phyloP scores from a whole-genome alignment of 2,113 vertebrate species.

The Pipra filicauda region DNA sequence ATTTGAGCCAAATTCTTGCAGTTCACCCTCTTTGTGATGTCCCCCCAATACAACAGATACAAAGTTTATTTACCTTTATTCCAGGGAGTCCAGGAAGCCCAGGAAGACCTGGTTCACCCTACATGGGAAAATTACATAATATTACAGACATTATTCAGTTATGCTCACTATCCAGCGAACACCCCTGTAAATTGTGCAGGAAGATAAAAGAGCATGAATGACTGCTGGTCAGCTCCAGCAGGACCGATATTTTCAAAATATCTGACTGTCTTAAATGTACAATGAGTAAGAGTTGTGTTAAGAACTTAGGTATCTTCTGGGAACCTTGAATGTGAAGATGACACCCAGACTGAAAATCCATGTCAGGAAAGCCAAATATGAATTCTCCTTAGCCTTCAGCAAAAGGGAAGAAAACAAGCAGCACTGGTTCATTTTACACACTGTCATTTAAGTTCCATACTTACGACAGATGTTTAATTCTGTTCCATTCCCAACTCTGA shows the following conservation, averaged over 20 bases:
- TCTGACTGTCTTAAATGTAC: background rate
- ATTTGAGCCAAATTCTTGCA: background rate
- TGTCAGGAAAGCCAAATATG: background rate
- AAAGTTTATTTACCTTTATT: slow-evolving; percentile 94
- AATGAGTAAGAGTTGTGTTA: background rate
- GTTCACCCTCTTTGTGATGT: background rate
- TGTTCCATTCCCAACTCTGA: slow-evolving; percentile 9
- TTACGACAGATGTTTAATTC: slow-evolving; percentile 25
- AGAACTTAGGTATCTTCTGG: background rate
- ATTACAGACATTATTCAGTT: slow-evolving; percentile 81
- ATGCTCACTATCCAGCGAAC: background rate
- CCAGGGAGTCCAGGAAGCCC: slow-evolving; percentile 99
- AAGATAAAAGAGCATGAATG: background rate
- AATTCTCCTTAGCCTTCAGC: background rate
- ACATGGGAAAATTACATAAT: slow-evolving; percentile 90
- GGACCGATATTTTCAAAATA: slow-evolving; percentile 27
- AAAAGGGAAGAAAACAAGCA: background rate
- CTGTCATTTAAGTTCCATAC: background rate
- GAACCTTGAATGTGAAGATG: background rate
- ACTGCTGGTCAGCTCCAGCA: background rate
- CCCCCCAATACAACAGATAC: background rate
- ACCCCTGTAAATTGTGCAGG: slow-evolving; percentile 25
- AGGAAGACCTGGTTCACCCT: slow-evolving; percentile 99
- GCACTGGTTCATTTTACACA: background rate
- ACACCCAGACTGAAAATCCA: background rate